Evolutionary conservation across 2,888 invertebrate species (phyloP).

Genomic region (Acronicta leporina): DNA sequence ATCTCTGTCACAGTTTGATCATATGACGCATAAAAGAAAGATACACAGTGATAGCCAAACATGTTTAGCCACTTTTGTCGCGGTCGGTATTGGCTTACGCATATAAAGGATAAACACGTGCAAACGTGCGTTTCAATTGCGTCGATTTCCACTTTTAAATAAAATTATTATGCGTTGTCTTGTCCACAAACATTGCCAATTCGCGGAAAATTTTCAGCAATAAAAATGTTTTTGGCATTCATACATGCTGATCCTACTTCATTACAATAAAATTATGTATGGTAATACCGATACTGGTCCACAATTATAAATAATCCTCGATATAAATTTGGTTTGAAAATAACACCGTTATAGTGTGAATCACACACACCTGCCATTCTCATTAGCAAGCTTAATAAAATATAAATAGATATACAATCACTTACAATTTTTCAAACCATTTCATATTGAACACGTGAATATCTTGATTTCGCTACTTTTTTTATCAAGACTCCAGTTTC

Average conservation of each 20-base stretch:
- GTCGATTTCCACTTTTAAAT: conserved; percentile 5
- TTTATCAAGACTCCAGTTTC: conserved; percentile 15
- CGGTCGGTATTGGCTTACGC: conserved; percentile 16
- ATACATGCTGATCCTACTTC: conserved; percentile 6
- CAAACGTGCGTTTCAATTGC: conserved; percentile 10
- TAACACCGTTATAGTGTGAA: conserved; percentile 40
- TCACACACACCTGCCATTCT: conserved; percentile 23
- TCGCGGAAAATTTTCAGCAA: conserved; percentile 4
- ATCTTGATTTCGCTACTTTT: conserved; percentile 10
- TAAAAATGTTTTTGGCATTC: conserved; percentile 6
- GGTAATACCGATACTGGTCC: conserved; percentile 18
- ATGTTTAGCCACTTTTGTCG: conserved; percentile 34
- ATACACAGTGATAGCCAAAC: conserved; percentile 35
- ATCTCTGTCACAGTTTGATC: conserved; percentile 4
- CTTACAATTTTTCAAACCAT: conserved; percentile 24
- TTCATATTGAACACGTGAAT: conserved; percentile 11
- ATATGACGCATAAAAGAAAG: conserved; percentile 33
- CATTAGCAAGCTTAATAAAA: conserved; percentile 24
- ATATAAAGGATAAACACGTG: not conserved
- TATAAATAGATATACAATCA: conserved; percentile 11
- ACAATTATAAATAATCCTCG: conserved; percentile 31
- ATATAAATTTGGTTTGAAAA: conserved; percentile 26
- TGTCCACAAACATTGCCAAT: not conserved
- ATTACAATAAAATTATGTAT: conserved; percentile 25
- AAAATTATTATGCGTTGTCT: not conserved